These are phyloP conservation scores for Colletes latitarsis DNA, from an alignment of 1,140 invertebrate species.

Conservation along the genomic window DNA sequence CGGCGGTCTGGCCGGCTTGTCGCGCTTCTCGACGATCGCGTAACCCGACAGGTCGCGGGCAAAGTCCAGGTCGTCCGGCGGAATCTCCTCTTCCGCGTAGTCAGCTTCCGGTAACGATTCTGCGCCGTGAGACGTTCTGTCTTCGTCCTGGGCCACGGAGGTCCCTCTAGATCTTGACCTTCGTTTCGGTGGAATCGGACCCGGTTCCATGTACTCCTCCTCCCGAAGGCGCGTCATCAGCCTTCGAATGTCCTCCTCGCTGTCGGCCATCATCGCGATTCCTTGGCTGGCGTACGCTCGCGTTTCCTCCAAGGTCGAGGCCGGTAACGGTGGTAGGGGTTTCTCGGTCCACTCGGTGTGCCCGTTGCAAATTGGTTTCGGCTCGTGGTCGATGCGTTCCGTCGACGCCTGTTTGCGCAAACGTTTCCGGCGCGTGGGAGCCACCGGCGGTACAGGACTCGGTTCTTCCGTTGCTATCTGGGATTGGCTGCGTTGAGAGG, in stretches of 20 bases:
- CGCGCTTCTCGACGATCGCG: constrained; percentile 85
- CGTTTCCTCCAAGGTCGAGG: constrained; percentile 26
- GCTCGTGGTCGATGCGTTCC: constrained; percentile 47
- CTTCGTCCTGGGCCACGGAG: constrained; percentile 84
- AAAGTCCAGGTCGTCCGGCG: constrained; percentile 51
- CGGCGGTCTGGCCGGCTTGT: constrained; percentile 82
- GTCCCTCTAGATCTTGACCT: constrained; percentile 82
- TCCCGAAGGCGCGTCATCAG: constrained; percentile 56
- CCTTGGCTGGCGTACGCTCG: constrained; percentile 69
- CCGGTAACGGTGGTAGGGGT: constrained; percentile 23
- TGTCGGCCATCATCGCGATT: constrained; percentile 64
- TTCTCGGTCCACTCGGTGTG: constrained; percentile 49
- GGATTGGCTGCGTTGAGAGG: constrained; percentile 62
- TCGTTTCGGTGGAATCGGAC: constrained; percentile 75
- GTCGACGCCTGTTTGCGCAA: constrained; percentile 39
- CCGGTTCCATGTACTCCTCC: constrained; percentile 20
- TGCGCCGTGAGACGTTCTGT: constrained; percentile 86
- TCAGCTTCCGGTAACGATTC: constrained; percentile 83
- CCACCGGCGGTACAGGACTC: constrained; percentile 59
- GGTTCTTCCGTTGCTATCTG: constrained; percentile 40
- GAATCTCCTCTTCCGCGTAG: constrained; percentile 70
- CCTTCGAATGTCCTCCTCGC: constrained; percentile 75
- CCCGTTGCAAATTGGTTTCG: constrained; percentile 69
- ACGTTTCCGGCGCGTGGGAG: constrained; percentile 71
- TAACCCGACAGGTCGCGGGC: constrained; percentile 78